These are phyloP conservation scores for Chrysolina oricalcia DNA, from an alignment of 2,888 invertebrate genomes.

Conservation along the genomic window DNA sequence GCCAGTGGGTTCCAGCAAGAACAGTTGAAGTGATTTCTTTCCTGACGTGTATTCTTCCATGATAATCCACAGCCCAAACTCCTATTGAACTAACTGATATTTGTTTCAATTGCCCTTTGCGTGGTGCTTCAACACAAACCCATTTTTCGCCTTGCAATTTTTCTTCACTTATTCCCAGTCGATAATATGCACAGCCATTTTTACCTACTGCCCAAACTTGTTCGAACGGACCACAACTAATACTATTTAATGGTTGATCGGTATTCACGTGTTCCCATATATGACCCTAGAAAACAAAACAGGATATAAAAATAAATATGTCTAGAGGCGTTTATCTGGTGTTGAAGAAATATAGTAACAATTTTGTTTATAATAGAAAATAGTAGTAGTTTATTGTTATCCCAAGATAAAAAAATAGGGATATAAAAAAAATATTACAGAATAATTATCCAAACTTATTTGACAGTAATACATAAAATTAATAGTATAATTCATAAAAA, in stretches of 20 bases:
- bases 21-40: constrained; percentile 83
- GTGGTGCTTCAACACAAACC: constrained; percentile 85
- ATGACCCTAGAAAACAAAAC: constrained; percentile 74
- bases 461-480: no score
- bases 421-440: no score
- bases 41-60: constrained; percentile 83
- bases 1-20: constrained; percentile 91
- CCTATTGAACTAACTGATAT: constrained; percentile 82
- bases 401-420: no score
- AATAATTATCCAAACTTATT: no score
- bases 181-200: constrained; percentile 88
- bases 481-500: no score
- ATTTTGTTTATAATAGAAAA: no score
- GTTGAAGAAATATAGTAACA: constrained; percentile 23
- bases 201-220: constrained; percentile 90
- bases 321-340: neutral
- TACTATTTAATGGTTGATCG: constrained; percentile 85
- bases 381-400: no score
- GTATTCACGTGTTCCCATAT: constrained; percentile 88
- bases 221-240: constrained; percentile 80
- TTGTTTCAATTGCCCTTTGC: constrained; percentile 80
- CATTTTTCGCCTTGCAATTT: constrained; percentile 81
- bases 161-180: constrained; percentile 82
- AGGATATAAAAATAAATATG: neutral
- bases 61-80: constrained; percentile 88